Base-by-base conservation (phyloP, 2,888 invertebrate genomes). In the Nemotelus nigrinus region DNA sequence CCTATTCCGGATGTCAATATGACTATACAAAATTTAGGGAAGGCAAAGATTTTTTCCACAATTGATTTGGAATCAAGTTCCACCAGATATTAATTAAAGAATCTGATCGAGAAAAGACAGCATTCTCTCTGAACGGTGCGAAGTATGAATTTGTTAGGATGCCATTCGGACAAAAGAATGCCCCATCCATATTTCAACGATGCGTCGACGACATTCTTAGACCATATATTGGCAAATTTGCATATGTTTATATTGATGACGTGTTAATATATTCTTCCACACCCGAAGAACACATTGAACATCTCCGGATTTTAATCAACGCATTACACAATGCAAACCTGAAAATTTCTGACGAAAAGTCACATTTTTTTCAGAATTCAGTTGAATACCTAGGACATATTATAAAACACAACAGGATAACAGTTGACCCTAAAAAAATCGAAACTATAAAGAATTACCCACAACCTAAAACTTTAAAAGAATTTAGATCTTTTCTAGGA, bases 291-390 rank as follows among this genome's bases (percentile, higher is more conserved):
- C 50, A 43, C 76, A 41, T 70, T 47, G 79, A 60, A 76, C 80
- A 78, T 71, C 45, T 81, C 7, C 41, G 76, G 75, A 78, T 60
- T 2, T 45, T 77, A n/a, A 45, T 67, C 5, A 64, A 79, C 77
- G 60, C 78, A 78, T 53, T 80, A 4, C 64, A 67, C 6, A 53
- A 72, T 43, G 76, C 77, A 4, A 78, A 82, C 50, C 80, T 82
- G 80, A 81, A 81, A 77, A 81, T 82, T 10, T 80, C 81, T 5
- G 48, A 80, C 57, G 80, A 81, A 25, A 83, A 82, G 80, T 81
- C 80, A 2, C 67, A 80, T n/a, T 65, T 65, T 47, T 65, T 65
- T 2, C 39, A 63, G 43, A 1, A 4, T 57, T n/a, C 55, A 63
- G 43, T 25, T 7, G 63, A 63, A 43, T 74, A 81, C 82, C 77